Conservation (phyloP, 2,797 vertebrate species). For the Arrhamphus sclerolepis region DNA sequence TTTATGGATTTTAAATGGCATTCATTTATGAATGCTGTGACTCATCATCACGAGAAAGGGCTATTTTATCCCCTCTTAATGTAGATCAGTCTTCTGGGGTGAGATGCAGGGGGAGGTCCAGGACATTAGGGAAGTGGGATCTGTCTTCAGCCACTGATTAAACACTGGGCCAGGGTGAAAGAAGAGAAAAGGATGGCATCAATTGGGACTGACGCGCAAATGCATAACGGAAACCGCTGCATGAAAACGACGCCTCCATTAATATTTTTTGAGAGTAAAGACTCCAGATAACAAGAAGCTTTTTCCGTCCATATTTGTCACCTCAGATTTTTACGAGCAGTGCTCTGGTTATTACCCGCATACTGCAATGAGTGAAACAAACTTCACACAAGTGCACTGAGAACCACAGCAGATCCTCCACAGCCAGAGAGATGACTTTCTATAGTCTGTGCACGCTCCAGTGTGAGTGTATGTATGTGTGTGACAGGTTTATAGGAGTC, state of each 20-base stretch:
- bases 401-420: conserved; percentile 63
- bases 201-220: conserved; percentile 57
- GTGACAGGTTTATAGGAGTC: conserved; percentile 82
- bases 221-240: conserved; percentile 66
- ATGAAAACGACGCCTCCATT: conserved; percentile 54
- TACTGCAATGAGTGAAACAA: conserved; percentile 54
- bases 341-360: conserved; percentile 50
- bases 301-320: conserved; percentile 58
- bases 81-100: conserved; percentile 68
- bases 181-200: conserved; percentile 55
- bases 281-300: conserved; percentile 56
- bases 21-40: conserved; percentile 78
- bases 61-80: conserved; percentile 79
- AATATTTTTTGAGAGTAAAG: conserved; percentile 55
- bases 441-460: conserved; percentile 68
- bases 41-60: conserved; percentile 75
- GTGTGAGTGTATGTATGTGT: conserved; percentile 63
- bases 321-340: conserved; percentile 55
- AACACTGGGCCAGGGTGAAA: conserved; percentile 53
- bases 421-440: conserved; percentile 67
- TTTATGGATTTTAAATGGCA: conserved; percentile 83
- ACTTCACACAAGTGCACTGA: conserved; percentile 53
- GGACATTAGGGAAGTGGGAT: conserved; percentile 75
- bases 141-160: conserved; percentile 71
- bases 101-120: conserved; percentile 71